Conservation (phyloP, 2,113 vertebrate genomes). For the Odontesthes bonariensis region DNA sequence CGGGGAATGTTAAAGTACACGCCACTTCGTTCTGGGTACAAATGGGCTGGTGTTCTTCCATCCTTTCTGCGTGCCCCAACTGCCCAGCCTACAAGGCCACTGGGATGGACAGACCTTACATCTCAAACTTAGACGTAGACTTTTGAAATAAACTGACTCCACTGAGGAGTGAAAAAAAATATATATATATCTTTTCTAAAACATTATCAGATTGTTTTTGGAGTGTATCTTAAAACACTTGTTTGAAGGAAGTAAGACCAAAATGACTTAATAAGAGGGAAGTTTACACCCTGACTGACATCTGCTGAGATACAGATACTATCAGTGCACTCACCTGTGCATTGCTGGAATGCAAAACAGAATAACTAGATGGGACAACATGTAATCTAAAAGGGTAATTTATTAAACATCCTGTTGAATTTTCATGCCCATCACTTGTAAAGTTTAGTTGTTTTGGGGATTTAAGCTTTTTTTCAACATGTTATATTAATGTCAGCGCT, state of each 20-base stretch:
- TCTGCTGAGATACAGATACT: slow-evolving; percentile 62
- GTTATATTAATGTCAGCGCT: slow-evolving; percentile 68
- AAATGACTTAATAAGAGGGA: slow-evolving; percentile 24
- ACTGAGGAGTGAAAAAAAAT: background rate
- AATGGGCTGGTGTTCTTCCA: slow-evolving; percentile 79
- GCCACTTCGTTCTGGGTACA: slow-evolving; percentile 83
- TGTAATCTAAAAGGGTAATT: slow-evolving; percentile 80
- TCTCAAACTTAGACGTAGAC: slow-evolving; percentile 37
- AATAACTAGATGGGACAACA: slow-evolving; percentile 78
- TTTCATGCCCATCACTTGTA: slow-evolving; percentile 70
- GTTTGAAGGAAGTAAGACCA: slow-evolving; percentile 15
- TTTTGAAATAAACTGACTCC: slow-evolving; percentile 51
- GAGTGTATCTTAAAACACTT: background rate
- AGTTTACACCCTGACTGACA: slow-evolving; percentile 60
- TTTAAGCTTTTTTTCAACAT: slow-evolving; percentile 60
- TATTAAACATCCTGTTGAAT: slow-evolving; percentile 78
- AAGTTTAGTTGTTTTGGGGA: slow-evolving; percentile 68
- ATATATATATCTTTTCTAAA: background rate
- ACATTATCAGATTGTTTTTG: background rate
- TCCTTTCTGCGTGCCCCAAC: slow-evolving; percentile 54
- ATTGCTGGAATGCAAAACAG: slow-evolving; percentile 62
- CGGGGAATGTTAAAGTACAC: slow-evolving; percentile 86
- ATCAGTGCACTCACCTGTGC: slow-evolving; percentile 62
- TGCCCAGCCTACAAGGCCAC: slow-evolving; percentile 68
- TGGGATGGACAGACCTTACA: slow-evolving; percentile 71